Evolutionary conservation across 2,888 invertebrate species (phyloP).

Genomic region (Odontomyia ornata): DNA sequence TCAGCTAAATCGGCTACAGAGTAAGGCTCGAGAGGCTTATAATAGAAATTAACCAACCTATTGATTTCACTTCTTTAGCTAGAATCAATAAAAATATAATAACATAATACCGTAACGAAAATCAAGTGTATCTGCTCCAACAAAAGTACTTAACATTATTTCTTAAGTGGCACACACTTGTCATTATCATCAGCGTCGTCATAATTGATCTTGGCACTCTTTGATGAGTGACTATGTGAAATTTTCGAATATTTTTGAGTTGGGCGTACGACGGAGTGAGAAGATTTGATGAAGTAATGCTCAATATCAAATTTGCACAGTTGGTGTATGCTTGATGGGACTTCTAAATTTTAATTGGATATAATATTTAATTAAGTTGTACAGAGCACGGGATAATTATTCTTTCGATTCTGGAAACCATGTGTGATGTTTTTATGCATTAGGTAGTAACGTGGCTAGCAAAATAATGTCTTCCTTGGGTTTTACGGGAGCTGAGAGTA

Average conservation of each 20-base stretch:
- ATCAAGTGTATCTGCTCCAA: conserved; percentile 33
- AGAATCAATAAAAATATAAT: conserved; percentile 33
- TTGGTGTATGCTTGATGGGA: not conserved
- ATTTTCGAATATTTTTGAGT: not conserved
- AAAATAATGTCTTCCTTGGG: too few species aligned
- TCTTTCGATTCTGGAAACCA: not conserved
- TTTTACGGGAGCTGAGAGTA: too few species aligned
- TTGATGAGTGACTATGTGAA: not conserved
- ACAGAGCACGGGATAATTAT: not conserved
- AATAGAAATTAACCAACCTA: conserved; percentile 40
- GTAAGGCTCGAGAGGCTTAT: conserved; percentile 36
- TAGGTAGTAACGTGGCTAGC: too few species aligned
- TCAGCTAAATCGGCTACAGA: conserved; percentile 36
- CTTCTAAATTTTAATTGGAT: not conserved
- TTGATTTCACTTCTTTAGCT: conserved; percentile 37
- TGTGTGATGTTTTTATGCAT: too few species aligned
- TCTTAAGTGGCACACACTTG: conserved; percentile 17
- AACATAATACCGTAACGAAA: conserved; percentile 40
- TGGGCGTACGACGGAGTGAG: not conserved
- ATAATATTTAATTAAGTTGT: not conserved
- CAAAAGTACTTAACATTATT: conserved; percentile 41
- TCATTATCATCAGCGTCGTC: conserved; percentile 8
- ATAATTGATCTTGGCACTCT: conserved; percentile 17
- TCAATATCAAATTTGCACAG: not conserved
- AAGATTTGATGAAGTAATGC: not conserved